Conservation (phyloP, 1,140 invertebrate species). For the Psix sp. region DNA sequence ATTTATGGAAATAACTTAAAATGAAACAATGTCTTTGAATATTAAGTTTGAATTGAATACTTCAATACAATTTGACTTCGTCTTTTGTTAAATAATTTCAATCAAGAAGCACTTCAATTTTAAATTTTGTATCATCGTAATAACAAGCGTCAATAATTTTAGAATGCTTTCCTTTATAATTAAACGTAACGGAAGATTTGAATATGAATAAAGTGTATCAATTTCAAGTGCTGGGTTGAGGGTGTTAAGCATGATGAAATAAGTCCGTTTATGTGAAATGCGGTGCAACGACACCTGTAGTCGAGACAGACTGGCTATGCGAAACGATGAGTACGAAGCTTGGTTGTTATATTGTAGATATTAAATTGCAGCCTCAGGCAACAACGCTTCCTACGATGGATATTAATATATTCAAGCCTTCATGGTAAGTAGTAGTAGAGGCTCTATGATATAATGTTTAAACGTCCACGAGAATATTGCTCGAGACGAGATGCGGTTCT, state of each 20-base stretch:
- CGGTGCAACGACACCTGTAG: conserved; percentile 44
- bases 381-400: conserved; percentile 54
- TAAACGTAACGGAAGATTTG: conserved; percentile 46
- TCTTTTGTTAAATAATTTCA: conserved; percentile 36
- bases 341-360: conserved; percentile 67
- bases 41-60: too few species aligned
- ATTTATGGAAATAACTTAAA: too few species aligned
- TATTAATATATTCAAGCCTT: conserved; percentile 69
- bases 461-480: conserved; percentile 53
- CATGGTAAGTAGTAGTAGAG: conserved; percentile 62
- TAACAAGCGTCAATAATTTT: conserved; percentile 51
- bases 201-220: conserved; percentile 56
- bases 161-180: conserved; percentile 17
- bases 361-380: conserved; percentile 66
- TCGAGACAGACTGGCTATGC: conserved; percentile 8
- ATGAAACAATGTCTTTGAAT: too few species aligned
- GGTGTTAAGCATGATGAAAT: conserved; percentile 51
- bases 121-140: conserved; percentile 7
- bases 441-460: conserved; percentile 61
- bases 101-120: conserved; percentile 21
- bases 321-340: conserved; percentile 29
- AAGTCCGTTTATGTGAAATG: conserved; percentile 41
- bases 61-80: too few species aligned
- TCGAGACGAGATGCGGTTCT: conserved; percentile 59
- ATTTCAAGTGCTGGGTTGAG: conserved; percentile 50